Base-by-base conservation (phyloP, 2,113 vertebrate species). In the Chlorodrepanis virens region DNA sequence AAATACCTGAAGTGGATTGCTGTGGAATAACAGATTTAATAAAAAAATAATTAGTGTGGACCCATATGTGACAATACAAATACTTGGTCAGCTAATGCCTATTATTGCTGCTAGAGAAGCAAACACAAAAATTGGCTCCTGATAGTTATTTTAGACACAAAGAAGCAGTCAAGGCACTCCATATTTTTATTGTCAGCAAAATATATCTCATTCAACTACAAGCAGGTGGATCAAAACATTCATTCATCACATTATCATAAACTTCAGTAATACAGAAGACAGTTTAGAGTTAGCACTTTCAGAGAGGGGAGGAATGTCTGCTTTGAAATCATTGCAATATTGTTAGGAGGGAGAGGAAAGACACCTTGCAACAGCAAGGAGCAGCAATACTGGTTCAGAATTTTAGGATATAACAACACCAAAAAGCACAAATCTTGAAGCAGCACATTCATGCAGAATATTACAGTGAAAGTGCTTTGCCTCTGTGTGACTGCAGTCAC, bases 151-250 rank as follows among this genome's bases (percentile, higher is more conserved):
- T 82, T 47, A 57, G 31, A 80, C 37, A 49, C 12, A 76, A 84
- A 78, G 31, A 57, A 75, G 9, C 33, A 75, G 28, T 37, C 22
- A 79, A 49, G 8, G 37, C 35, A 39, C 28, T 70, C 12, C 31
- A 27, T 17, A 37, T 28, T 69, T 96, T 97, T 96, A 96, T 94
- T 96, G 59, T 92, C 61, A 92, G 72, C 35, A 93, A 87, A 95
- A 90, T 49, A 78, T 4, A 60, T 87, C 31, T 84, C 44, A 53
- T 87, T 92, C 84, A 53, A 49, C 67, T 75, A 87, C n/a, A 93
- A 71, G 74, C 17, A 92, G 83, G 39, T 68, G 42, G 40, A 92
- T 95, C 61, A 92, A 93, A 93, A 75, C 23, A 78, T 72, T 87
- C 9, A 84, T 86, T 91, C 33, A 60, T 87, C 61, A 84, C 25